phyloP scores from a whole-genome alignment of 2,113 vertebrate species.

The Petrocephalus zakoni region DNA sequence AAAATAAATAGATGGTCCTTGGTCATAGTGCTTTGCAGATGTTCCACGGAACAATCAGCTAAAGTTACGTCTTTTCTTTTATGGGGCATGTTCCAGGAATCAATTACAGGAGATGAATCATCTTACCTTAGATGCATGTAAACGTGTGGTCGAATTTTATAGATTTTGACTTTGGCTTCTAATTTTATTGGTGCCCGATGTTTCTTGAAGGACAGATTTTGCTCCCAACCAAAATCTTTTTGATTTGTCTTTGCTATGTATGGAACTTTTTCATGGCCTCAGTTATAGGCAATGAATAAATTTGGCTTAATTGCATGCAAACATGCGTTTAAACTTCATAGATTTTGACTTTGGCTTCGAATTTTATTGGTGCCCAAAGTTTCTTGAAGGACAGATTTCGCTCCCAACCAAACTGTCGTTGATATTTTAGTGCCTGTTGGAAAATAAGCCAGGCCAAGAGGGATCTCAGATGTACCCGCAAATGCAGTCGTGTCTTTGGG shows the following conservation, averaged over 20 bases:
- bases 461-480: not conserved
- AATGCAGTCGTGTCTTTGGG: not conserved
- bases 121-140: not conserved
- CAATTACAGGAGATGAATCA: not conserved
- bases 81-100: not conserved
- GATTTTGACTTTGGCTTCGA: not conserved
- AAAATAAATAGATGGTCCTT: not conserved
- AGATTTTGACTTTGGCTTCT: constrained; percentile 3
- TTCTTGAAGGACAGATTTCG: not conserved
- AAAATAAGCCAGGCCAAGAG: not conserved
- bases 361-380: not conserved
- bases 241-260: not conserved
- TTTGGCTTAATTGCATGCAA: not conserved
- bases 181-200: not conserved
- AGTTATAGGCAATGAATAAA: not conserved
- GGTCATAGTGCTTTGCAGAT: not conserved
- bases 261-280: not conserved
- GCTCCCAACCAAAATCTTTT: not conserved
- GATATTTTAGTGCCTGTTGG: not conserved
- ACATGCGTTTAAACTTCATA: not conserved
- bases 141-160: not conserved
- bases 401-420: not conserved
- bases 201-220: constrained; percentile 10
- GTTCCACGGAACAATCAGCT: not conserved
- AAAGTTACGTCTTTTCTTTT: not conserved